Percentiles rank a stretch among this genome's conserved stretches.
Evolutionary conservation across 2,797 vertebrate genomes (phyloP).

Genomic region (Helarctos malayanus): DNA sequence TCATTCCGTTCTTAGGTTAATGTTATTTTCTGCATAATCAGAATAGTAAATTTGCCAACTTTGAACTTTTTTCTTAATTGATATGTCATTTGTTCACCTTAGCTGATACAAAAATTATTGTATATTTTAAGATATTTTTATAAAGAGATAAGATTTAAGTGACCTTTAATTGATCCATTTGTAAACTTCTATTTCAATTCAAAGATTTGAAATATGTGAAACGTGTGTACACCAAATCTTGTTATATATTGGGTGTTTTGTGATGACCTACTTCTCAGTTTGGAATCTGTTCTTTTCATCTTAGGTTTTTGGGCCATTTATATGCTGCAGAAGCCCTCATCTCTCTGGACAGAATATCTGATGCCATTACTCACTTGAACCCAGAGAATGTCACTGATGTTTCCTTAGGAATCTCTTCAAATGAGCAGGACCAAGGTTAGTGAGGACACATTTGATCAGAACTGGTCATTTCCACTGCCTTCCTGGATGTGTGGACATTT

Average conservation of each 20-base stretch:
- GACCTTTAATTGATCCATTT: not conserved
- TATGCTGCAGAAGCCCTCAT: constrained; percentile 99
- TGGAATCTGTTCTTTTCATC: constrained; percentile 76
- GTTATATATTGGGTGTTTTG: not conserved
- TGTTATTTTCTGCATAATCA: not conserved
- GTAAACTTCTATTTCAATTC: not conserved
- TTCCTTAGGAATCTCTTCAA: constrained; percentile 95
- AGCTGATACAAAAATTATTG: not conserved
- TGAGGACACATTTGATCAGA: constrained; percentile 84
- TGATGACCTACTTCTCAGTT: constrained; percentile 26
- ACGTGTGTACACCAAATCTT: not conserved
- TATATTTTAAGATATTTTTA: constrained; percentile 11
- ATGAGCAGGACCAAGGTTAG: constrained; percentile 98
- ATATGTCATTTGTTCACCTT: not conserved
- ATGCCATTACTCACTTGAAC: constrained; percentile 98
- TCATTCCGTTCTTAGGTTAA: not conserved
- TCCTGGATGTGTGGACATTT: constrained; percentile 59
- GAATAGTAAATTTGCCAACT: not conserved
- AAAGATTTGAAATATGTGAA: not conserved
- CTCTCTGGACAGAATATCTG: constrained; percentile 98
- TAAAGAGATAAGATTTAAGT: constrained; percentile 1
- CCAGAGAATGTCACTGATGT: constrained; percentile 98
- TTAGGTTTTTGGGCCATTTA: constrained; percentile 97
- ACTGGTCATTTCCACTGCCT: constrained; percentile 75
- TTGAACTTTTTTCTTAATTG: not conserved